Evolutionary conservation across 2,113 vertebrate genomes (phyloP).

Genomic region (Anser cygnoides): DNA sequence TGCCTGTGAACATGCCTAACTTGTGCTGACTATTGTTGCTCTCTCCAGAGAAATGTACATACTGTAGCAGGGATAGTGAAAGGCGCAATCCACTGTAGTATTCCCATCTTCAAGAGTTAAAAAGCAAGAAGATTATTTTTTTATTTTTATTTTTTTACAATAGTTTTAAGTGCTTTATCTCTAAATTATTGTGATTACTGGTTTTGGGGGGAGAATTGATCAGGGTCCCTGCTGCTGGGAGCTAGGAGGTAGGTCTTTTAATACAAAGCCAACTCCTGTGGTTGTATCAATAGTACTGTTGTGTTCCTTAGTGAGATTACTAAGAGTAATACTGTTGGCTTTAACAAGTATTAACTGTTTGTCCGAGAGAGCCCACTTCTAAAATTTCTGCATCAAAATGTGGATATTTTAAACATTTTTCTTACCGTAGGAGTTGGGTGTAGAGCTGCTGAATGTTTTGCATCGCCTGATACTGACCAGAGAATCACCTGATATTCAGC

Average conservation of each 20-base stretch:
- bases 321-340: not conserved
- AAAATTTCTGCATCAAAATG: not conserved
- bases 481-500: slow-evolving; percentile 84
- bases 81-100: not conserved
- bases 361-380: not conserved
- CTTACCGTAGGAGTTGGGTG: slow-evolving; percentile 82
- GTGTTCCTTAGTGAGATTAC: not conserved
- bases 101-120: not conserved
- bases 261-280: not conserved
- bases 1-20: not conserved
- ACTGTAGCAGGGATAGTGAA: not conserved
- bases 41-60: not conserved
- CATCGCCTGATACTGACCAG: slow-evolving; percentile 92
- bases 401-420: slow-evolving; percentile 3
- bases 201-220: not conserved
- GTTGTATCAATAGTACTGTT: not conserved
- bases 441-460: slow-evolving; percentile 90
- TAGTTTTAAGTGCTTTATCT: not conserved
- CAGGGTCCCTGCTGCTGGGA: not conserved
- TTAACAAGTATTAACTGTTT: not conserved
- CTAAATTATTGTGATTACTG: not conserved
- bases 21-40: not conserved
- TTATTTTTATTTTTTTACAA: not conserved
- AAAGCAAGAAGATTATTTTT: not conserved
- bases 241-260: not conserved